Evolutionary conservation across 2,113 vertebrate genomes (phyloP), one percentile per base, ranked within the genome.

Genomic region (Lucifuga dentata): DNA sequence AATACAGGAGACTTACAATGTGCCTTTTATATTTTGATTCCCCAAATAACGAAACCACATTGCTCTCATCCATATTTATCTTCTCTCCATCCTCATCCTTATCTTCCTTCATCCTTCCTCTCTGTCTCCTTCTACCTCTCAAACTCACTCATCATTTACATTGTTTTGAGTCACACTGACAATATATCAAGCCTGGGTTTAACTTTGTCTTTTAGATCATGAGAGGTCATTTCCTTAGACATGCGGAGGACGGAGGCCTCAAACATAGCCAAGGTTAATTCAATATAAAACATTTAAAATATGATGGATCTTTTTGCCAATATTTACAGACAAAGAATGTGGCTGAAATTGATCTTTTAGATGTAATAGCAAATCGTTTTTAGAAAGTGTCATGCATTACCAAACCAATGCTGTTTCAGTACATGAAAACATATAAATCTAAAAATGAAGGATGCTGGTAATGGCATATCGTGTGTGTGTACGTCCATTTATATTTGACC

Each of bases 281-380:
- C 77, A 76, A 67, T 71, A 60, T 64, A 76, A 74, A 68, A 39
- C 44, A 26, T 58, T 58, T 12, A n/a, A 23, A 21, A 23, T 48
- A 38, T 79, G 76, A 90, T 87, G 67, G 62, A 88, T 84, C 50
- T 32, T 4, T 81, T 68, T 66, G 72, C 64, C 55, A 40, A 75
- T 73, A 68, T 51, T 17, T 19, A 53, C 41, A 59, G 46, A 61
- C 52, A 12, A 66, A 77, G 65, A 61, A 17, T 20, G 8, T 15
- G 65, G 51, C 83, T 35, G 44, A 19, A 67, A 55, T 78, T 81
- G 52, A 40, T 86, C 64, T 66, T 68, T 76, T 55, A 51, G 85
- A 84, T 85, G 83, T 69, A 80, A 68, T 55, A 66, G 50, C 26
- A 39, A 68, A 41, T 81, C 78, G 74, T 81, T 85, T 84, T 68